Evolutionary conservation across 1,140 invertebrate genomes (phyloP).

Genomic region (Ruditapes philippinarum): DNA sequence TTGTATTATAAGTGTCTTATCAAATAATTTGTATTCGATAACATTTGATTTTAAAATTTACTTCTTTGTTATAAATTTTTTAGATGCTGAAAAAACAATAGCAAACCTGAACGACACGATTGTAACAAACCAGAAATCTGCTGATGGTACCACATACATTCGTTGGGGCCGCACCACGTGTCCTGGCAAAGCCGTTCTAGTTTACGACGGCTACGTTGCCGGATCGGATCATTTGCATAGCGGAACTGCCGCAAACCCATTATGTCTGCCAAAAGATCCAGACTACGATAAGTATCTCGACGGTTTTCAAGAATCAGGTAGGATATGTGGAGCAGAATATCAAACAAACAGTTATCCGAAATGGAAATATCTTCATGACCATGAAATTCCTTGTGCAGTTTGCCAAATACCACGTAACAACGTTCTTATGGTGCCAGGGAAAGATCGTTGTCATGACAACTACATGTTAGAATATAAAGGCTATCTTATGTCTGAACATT

Average conservation of each 20-base stretch:
- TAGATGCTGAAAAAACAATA: too few species aligned
- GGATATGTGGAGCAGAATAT: constrained; percentile 74
- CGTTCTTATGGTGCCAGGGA: constrained; percentile 71
- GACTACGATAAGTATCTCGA: not conserved
- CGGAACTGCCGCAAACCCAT: constrained; percentile 48
- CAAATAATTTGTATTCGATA: too few species aligned
- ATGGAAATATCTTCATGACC: constrained; percentile 25
- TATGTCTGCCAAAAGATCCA: constrained; percentile 61
- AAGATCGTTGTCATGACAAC: constrained; percentile 60
- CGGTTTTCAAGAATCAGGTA: not conserved
- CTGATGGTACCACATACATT: too few species aligned
- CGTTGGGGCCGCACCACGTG: too few species aligned
- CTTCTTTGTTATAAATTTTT: too few species aligned
- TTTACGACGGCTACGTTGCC: constrained; percentile 15
- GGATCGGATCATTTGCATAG: constrained; percentile 36
- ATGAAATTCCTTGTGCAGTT: constrained; percentile 69
- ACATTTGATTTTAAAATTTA: too few species aligned
- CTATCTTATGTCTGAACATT: constrained; percentile 68
- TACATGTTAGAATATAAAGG: constrained; percentile 72
- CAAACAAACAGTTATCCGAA: constrained; percentile 88
- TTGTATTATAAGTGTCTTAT: too few species aligned
- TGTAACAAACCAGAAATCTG: too few species aligned
- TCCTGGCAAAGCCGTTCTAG: too few species aligned
- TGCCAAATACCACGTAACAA: constrained; percentile 55
- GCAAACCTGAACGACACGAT: too few species aligned